Conservation (phyloP, 2,888 invertebrate genomes). For the Apotomis betuletana region DNA sequence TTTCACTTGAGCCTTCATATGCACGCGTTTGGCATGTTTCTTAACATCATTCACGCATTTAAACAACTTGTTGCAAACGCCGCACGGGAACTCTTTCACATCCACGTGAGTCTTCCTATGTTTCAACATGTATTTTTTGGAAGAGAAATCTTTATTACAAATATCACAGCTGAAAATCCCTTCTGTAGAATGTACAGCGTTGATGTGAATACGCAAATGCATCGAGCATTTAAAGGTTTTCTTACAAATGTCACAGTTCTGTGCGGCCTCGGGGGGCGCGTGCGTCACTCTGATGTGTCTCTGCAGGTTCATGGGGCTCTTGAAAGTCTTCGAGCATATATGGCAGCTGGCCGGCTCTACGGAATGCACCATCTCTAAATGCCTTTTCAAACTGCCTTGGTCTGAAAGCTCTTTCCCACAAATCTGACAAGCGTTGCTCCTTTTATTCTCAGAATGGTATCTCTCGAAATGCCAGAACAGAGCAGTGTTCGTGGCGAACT, state of each 20-base stretch:
- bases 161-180: conserved; percentile 52
- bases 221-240: conserved; percentile 56
- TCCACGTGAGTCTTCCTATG: conserved; percentile 54
- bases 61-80: conserved; percentile 52
- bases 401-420: conserved; percentile 52
- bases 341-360: conserved; percentile 49
- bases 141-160: conserved; percentile 54
- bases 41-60: conserved; percentile 53
- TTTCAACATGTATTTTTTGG: conserved; percentile 53
- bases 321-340: conserved; percentile 55
- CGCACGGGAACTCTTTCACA: conserved; percentile 48
- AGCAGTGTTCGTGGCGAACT: conserved; percentile 48
- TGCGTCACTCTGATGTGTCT: conserved; percentile 57
- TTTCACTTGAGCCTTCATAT: conserved; percentile 41
- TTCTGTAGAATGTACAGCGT: conserved; percentile 52
- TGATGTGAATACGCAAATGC: conserved; percentile 56
- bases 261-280: conserved; percentile 54
- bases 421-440: conserved; percentile 39
- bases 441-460: conserved; percentile 44
- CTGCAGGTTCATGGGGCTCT: conserved; percentile 51
- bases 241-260: conserved; percentile 53
- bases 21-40: conserved; percentile 54
- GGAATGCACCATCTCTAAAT: conserved; percentile 53
- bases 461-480: conserved; percentile 53
- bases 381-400: conserved; percentile 49